These are phyloP conservation scores for Oxyscelio sp. DNA, from an alignment of 2,888 invertebrate genomes.

Conservation along the genomic window DNA sequence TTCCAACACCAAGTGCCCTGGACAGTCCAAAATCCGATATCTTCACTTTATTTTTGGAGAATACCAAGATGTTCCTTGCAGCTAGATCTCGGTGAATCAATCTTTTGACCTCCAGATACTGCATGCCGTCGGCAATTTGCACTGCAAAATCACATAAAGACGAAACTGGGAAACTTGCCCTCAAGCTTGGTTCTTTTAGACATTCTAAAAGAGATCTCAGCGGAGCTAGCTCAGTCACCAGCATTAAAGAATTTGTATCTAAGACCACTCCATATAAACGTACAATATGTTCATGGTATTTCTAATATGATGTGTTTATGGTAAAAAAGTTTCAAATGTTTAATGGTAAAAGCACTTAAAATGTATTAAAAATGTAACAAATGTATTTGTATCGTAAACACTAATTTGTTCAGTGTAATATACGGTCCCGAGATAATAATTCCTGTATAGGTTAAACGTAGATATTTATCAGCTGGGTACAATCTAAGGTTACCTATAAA, in stretches of 20 bases:
- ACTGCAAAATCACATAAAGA: constrained; percentile 98
- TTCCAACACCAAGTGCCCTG: constrained; percentile 98
- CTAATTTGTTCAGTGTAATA: too few relatives aligned
- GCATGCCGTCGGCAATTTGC: constrained; percentile 99
- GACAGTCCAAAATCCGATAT: constrained; percentile 99
- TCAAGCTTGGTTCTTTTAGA: constrained; percentile 96
- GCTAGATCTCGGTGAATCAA: constrained; percentile 99
- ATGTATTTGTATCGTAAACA: too few relatives aligned
- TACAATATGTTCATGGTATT: constrained; percentile 98
- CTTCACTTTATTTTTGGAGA: constrained; percentile 98
- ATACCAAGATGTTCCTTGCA: constrained; percentile 98
- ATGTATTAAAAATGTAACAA: too few relatives aligned
- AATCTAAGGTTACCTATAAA: too few relatives aligned
- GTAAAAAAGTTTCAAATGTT: too few relatives aligned
- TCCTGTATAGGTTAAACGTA: too few relatives aligned
- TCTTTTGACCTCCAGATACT: constrained; percentile 98
- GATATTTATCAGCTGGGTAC: too few relatives aligned
- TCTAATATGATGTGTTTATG: too few relatives aligned
- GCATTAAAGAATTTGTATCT: constrained; percentile 95
- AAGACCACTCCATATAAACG: constrained; percentile 99
- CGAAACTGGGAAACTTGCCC: constrained; percentile 97
- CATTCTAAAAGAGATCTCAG: constrained; percentile 98
- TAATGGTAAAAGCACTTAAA: too few relatives aligned
- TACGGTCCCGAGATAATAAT: too few relatives aligned
- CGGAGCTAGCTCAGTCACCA: constrained; percentile 97